phyloP scores from a whole-genome alignment of 1,140 invertebrate genomes.

The Orchesella cincta region DNA sequence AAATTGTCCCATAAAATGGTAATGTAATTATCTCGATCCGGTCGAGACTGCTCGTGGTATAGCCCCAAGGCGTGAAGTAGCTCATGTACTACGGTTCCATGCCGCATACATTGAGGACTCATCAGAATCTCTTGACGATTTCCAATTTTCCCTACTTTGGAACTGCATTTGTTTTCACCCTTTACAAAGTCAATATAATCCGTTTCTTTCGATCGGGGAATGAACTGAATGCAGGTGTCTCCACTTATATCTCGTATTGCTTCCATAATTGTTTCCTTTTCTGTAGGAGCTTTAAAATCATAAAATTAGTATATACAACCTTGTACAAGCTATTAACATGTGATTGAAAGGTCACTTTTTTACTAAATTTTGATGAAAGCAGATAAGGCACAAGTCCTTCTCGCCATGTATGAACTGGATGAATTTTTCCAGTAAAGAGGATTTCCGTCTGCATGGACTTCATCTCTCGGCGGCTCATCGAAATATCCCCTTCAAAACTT shows the following conservation, averaged over 20 bases:
- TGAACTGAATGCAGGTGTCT: conserved; percentile 17
- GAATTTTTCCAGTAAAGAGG: neutral
- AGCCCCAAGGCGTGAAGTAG: neutral
- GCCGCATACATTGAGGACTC: conserved; percentile 20
- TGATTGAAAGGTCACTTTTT: no score
- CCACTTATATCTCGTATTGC: conserved; percentile 6
- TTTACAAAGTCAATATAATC: neutral
- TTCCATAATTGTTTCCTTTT: neutral
- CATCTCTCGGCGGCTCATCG: neutral
- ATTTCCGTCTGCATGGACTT: neutral
- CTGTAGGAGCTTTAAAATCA: neutral
- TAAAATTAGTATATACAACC: neutral
- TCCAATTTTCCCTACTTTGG: conserved; percentile 6
- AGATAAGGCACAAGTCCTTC: neutral
- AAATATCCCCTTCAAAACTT: neutral
- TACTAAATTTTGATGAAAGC: neutral
- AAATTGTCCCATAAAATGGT: neutral
- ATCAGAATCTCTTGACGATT: conserved; percentile 1
- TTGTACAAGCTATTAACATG: no score
- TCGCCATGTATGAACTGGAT: neutral
- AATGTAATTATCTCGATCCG: neutral
- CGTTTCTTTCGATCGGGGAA: neutral
- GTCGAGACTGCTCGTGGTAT: conserved; percentile 12
- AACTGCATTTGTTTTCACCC: neutral
- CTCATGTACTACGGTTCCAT: conserved; percentile 11